phyloP scores from a whole-genome alignment of 2,113 vertebrate genomes.

The Perca schrenkii region DNA sequence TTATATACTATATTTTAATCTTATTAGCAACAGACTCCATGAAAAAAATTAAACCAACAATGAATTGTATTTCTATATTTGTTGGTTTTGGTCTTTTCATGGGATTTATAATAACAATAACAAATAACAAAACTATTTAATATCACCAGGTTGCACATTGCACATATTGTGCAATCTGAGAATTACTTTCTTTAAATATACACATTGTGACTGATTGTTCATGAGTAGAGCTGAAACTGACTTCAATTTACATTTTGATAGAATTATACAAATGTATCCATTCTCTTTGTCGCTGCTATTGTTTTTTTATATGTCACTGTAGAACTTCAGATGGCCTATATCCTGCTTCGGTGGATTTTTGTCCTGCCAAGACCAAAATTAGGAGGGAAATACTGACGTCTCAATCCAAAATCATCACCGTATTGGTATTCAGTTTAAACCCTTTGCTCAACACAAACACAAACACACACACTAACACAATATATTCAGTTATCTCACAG shows the following conservation, averaged over 20 bases:
- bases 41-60: background rate
- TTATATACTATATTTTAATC: background rate
- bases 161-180: background rate
- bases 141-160: background rate
- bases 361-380: conserved; percentile 18
- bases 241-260: background rate
- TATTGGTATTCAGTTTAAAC: conserved; percentile 22
- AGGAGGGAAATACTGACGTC: background rate
- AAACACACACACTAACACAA: background rate
- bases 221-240: background rate
- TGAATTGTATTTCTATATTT: background rate
- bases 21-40: background rate
- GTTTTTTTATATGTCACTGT: background rate
- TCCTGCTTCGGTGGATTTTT: conserved; percentile 15
- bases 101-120: no score
- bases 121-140: background rate
- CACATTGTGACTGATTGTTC: background rate
- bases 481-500: conserved; percentile 21
- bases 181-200: background rate
- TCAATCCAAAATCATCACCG: conserved; percentile 18
- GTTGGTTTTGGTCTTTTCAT: background rate
- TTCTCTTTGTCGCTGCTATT: background rate
- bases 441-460: conserved; percentile 9
- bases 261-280: background rate
- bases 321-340: background rate